phyloP scores from a whole-genome alignment of 2,797 vertebrate genomes.

The Benthosema pterotum region DNA sequence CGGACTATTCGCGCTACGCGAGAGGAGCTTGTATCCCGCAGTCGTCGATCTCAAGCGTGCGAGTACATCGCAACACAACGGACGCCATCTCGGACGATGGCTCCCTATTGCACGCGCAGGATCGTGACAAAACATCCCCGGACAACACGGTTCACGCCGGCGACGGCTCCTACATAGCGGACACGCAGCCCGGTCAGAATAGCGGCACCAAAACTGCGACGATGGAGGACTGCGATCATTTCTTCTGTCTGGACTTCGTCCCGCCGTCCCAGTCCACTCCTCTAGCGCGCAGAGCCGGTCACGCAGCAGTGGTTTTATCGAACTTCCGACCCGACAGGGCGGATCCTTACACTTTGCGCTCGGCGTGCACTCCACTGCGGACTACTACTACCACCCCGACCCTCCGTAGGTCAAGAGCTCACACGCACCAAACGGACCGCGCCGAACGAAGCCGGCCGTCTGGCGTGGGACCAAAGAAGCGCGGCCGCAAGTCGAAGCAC shows the following conservation, averaged over 20 bases:
- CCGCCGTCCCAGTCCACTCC: conserved; percentile 75
- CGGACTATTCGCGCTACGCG: not conserved
- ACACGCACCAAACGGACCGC: not conserved
- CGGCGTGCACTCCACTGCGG: not conserved
- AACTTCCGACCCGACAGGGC: not conserved
- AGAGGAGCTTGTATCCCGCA: not conserved
- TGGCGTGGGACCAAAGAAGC: conserved; percentile 1
- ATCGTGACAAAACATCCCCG: too few species aligned
- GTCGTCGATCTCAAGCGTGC: too few species aligned
- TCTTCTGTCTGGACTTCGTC: conserved; percentile 50
- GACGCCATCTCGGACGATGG: not conserved
- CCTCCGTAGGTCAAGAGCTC: not conserved
- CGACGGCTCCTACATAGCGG: conserved; percentile 14
- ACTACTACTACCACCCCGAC: not conserved
- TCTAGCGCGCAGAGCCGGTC: conserved; percentile 21
- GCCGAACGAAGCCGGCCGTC: conserved; percentile 17
- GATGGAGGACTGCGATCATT: not conserved
- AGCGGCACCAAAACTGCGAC: not conserved
- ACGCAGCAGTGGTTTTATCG: conserved; percentile 3
- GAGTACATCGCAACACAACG: too few species aligned
- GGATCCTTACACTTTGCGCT: not conserved
- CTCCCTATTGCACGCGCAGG: not conserved
- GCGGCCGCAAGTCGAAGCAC: conserved; percentile 15
- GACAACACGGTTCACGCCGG: too few species aligned
- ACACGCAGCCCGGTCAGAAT: conserved; percentile 11